Conservation (phyloP, 2,113 vertebrate species). For the Mormyrus iriodes region DNA sequence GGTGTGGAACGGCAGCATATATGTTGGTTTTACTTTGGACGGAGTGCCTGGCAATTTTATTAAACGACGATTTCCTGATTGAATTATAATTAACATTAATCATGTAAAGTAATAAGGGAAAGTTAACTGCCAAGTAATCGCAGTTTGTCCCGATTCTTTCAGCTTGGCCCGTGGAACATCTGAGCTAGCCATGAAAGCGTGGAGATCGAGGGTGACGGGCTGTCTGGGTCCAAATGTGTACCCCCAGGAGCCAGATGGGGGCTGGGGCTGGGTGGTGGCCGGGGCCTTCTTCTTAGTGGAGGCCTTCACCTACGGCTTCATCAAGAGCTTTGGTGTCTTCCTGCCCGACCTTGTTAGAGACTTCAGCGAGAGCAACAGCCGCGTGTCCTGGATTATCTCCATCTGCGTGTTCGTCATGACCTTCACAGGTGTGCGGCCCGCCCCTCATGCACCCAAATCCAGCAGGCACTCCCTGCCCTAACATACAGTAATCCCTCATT, state of each 20-base stretch:
- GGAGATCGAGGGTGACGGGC: conserved; percentile 48
- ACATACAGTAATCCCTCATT: not conserved
- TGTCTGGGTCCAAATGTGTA: conserved; percentile 74
- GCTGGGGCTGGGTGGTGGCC: conserved; percentile 89
- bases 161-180: conserved; percentile 2
- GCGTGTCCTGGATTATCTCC: conserved; percentile 90
- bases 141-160: not conserved
- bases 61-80: not conserved
- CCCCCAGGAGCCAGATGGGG: conserved; percentile 83
- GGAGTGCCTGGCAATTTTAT: not conserved
- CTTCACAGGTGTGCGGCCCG: conserved; percentile 72
- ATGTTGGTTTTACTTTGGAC: not conserved
- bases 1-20: not conserved
- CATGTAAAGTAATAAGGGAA: not conserved
- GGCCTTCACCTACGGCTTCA: conserved; percentile 82
- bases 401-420: conserved; percentile 91
- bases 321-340: conserved; percentile 93
- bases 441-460: not conserved
- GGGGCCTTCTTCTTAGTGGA: conserved; percentile 84
- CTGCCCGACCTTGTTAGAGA: conserved; percentile 82
- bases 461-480: not conserved
- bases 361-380: conserved; percentile 83
- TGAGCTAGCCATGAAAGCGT: conserved; percentile 58
- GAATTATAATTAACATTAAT: not conserved
- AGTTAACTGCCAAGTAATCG: not conserved